Evolutionary conservation across 2,113 vertebrate genomes (phyloP).

Genomic region (Saccopteryx leptura): DNA sequence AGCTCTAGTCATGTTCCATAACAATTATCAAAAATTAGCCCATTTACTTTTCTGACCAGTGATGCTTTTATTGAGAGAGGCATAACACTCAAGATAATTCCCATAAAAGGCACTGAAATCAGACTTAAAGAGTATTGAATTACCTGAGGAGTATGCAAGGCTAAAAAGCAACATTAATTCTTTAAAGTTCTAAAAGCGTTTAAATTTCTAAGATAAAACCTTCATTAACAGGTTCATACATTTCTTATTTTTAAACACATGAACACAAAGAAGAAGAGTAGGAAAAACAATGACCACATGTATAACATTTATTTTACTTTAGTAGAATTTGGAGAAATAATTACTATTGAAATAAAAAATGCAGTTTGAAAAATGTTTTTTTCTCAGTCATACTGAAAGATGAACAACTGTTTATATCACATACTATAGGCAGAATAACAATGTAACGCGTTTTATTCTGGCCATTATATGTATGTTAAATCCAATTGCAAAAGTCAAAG

Average conservation of each 20-base stretch:
- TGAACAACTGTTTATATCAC: conserved; percentile 22
- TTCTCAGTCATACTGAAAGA: conserved; percentile 1
- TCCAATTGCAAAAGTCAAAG: neutral
- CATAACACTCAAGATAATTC: conserved; percentile 54
- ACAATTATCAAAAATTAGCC: conserved; percentile 24
- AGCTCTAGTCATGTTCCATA: conserved; percentile 47
- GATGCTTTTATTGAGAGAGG: conserved; percentile 58
- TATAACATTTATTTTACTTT: conserved; percentile 30
- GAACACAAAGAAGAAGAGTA: neutral
- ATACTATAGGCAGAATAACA: conserved; percentile 25
- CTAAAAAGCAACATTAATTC: conserved; percentile 64
- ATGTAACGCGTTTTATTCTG: conserved; percentile 12
- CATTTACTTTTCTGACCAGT: conserved; percentile 39
- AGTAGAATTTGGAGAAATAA: conserved; percentile 51
- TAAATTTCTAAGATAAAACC: conserved; percentile 63
- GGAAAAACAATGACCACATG: conserved; percentile 11
- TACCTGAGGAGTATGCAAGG: conserved; percentile 56
- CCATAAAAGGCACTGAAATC: conserved; percentile 39
- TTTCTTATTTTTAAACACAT: neutral
- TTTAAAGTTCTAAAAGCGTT: conserved; percentile 59
- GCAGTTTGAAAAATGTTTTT: neutral
- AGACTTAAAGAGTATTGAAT: conserved; percentile 66
- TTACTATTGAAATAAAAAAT: conserved; percentile 45
- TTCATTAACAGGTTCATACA: conserved; percentile 58
- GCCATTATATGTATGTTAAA: conserved; percentile 15